A percentile compares a stretch with the other conserved stretches of the same genome.
These are phyloP conservation scores for Crocidura indochinensis DNA, from an alignment of 2,797 vertebrate genomes.

Conservation along the genomic window DNA sequence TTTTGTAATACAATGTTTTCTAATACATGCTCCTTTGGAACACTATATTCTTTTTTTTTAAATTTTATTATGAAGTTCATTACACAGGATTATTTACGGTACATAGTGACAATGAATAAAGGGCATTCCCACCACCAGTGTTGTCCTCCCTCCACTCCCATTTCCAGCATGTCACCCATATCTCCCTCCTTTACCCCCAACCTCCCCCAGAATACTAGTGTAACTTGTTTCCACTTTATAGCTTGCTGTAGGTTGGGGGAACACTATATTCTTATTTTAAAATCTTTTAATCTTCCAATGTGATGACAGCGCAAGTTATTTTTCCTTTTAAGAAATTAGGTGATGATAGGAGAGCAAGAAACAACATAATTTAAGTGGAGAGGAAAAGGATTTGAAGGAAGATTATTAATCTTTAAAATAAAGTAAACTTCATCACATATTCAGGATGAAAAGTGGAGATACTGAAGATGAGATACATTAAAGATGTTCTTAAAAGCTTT, in stretches of 20 bases:
- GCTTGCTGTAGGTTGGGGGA: too few species aligned
- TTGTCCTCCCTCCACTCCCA: too few species aligned
- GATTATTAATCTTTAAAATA: conserved; percentile 21
- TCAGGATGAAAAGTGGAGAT: background rate
- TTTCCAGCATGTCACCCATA: too few species aligned
- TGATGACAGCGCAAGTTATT: background rate
- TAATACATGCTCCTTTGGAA: conserved; percentile 40
- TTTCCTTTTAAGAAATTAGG: conserved; percentile 59
- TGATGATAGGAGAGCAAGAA: conserved; percentile 7
- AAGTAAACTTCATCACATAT: background rate
- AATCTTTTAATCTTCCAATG: conserved; percentile 29
- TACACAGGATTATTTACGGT: too few species aligned
- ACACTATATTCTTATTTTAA: background rate
- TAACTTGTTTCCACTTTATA: too few species aligned
- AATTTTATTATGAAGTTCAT: too few species aligned
- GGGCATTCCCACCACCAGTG: too few species aligned
- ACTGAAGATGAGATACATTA: background rate
- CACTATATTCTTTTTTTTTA: background rate
- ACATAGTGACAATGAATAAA: too few species aligned
- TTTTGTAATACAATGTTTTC: conserved; percentile 23
- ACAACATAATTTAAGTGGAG: background rate
- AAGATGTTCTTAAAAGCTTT: background rate
- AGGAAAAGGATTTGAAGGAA: background rate
- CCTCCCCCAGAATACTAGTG: too few species aligned
- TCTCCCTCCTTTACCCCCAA: too few species aligned